Evolutionary conservation across 2,888 invertebrate species (phyloP).

Genomic region (Caradrina clavipalpis): DNA sequence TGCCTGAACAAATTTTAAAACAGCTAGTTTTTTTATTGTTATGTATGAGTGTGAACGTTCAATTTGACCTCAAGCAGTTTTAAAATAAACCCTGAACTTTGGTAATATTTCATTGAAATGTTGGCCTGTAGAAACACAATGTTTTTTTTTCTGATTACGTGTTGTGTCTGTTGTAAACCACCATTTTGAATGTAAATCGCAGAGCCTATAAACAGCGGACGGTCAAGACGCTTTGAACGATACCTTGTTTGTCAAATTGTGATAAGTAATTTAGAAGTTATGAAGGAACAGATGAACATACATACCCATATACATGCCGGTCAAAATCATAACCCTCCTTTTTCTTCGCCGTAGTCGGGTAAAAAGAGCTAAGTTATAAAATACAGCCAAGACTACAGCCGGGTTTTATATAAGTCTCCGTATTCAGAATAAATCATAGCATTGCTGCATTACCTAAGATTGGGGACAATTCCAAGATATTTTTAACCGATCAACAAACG

Average conservation of each 20-base stretch:
- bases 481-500: conserved; percentile 54
- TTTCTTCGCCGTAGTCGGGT: no score
- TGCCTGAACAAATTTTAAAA: conserved; percentile 5
- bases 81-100: conserved; percentile 16
- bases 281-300: no score
- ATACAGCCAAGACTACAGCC: neutral
- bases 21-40: neutral
- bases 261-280: no score
- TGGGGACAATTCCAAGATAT: conserved; percentile 43
- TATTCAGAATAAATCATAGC: neutral
- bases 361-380: conserved; percentile 4
- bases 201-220: no score
- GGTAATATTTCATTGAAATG: neutral
- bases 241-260: no score
- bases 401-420: neutral
- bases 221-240: no score
- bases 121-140: conserved; percentile 12
- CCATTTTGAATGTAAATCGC: no score
- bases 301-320: no score
- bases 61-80: conserved; percentile 9
- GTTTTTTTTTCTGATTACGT: no score
- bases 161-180: no score
- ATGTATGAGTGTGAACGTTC: neutral
- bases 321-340: no score
- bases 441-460: conserved; percentile 16